These are phyloP conservation scores for Scortum barcoo DNA, from an alignment of 2,113 vertebrate genomes.

Conservation along the genomic window DNA sequence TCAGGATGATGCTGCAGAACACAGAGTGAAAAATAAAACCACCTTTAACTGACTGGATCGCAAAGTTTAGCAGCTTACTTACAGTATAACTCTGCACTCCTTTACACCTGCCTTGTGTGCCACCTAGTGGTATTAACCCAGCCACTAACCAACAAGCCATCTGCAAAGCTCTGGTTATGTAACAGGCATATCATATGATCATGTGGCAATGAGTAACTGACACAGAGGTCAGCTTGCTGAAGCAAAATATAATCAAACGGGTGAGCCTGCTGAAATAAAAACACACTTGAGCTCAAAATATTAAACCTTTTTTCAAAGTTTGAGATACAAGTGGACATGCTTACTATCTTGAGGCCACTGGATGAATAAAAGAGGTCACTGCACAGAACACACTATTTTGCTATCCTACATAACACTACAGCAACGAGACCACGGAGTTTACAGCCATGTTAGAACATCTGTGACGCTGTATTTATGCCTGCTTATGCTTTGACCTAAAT, in stretches of 20 bases:
- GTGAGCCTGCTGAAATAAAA: not conserved
- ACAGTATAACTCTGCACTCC: not conserved
- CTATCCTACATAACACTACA: not conserved
- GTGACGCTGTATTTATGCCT: not conserved
- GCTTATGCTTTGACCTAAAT: not conserved
- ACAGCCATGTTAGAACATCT: not conserved
- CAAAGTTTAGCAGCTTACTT: not conserved
- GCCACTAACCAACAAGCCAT: not conserved
- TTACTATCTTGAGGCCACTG: not conserved
- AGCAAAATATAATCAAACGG: constrained; percentile 6
- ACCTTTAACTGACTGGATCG: not conserved
- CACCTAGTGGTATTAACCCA: constrained; percentile 61
- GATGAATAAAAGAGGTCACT: not conserved
- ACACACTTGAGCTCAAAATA: not conserved
- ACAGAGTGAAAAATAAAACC: not conserved
- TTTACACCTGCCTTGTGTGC: constrained; percentile 5
- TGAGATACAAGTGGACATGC: not conserved
- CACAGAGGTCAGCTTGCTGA: not conserved
- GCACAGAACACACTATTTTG: not conserved
- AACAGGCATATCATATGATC: constrained; percentile 37
- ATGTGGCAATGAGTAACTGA: not conserved
- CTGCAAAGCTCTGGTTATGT: constrained; percentile 30
- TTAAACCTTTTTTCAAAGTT: not conserved
- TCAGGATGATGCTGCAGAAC: not conserved
- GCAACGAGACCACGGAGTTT: no score